Evolutionary conservation across 2,113 vertebrate species (phyloP), one percentile per base, ranked within the genome.

Genomic region (Chaetorhynchus papuensis): DNA sequence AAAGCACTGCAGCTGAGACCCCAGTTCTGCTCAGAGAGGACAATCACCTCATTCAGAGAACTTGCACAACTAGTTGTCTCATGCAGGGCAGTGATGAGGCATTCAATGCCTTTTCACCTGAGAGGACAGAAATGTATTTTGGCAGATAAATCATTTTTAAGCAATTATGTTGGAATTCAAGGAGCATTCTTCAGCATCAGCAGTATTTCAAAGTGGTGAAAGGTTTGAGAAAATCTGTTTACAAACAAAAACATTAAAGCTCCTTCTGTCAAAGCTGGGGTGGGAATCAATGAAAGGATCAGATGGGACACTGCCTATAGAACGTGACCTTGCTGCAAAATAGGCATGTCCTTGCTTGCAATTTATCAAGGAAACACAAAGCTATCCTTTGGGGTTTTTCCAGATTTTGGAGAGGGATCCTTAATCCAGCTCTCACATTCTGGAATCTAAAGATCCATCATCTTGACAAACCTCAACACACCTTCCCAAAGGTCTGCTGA

Each of bases 121-220:
- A 45, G 28, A 74, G 42, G n/a, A 82, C 33, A 87, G 22, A 47
- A 61, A 94, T 37, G 41, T 56, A 86, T 83, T 87, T 41, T 83
- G 66, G 75, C 53, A 92, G 53, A 64, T 44, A 68, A 76, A 76
- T 49, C 13, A 20, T 80, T 83, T 76, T 72, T 31, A 59, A 83
- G 61, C 75, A 90, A 94, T 90, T 85, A 85, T 2, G 23, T 5
- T 83, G 75, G 86, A 93, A 96, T 92, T 96, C 89, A 64, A 90
- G 68, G 66, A 42, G 69, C 61, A 33, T 92, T 82, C 66, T 72
- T 92, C 70, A 82, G 45, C 35, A 71, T 3, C 2, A 2, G 47
- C 27, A 79, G 56, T 79, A 89, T 44, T 90, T n/a, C 45, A n/a
- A 85, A 93, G 85, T 3, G 6, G 71, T 90, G 87, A 85, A 94